Evolutionary conservation across 2,888 invertebrate species (phyloP).

Genomic region (Idaea straminata): DNA sequence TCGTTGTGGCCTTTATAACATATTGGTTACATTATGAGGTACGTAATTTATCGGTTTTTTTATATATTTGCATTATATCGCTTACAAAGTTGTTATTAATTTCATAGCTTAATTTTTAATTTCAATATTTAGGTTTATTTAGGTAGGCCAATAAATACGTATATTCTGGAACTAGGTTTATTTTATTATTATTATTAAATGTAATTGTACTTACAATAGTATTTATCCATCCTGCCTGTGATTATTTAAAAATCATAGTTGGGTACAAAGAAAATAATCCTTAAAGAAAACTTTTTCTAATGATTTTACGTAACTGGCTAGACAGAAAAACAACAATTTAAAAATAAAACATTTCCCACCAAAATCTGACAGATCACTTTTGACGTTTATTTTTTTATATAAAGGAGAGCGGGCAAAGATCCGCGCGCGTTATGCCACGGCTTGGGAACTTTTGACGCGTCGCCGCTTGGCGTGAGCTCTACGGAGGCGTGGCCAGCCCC

Average conservation of each 20-base stretch:
- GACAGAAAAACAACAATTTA: not conserved
- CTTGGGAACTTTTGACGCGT: slow-evolving; percentile 74
- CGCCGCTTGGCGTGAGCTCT: slow-evolving; percentile 51
- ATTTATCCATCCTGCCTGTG: not conserved
- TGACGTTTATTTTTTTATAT: slow-evolving; percentile 47
- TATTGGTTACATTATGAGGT: too few relatives aligned
- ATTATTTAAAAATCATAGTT: not conserved
- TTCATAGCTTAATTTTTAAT: too few relatives aligned
- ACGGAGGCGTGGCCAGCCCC: slow-evolving; percentile 70
- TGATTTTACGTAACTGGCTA: not conserved
- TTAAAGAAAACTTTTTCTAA: not conserved
- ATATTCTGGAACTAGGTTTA: too few relatives aligned
- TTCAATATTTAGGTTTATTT: too few relatives aligned
- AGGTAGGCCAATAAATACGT: too few relatives aligned
- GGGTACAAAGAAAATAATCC: not conserved
- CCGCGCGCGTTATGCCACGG: slow-evolving; percentile 62
- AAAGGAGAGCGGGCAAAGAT: slow-evolving; percentile 34
- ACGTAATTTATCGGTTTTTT: too few relatives aligned
- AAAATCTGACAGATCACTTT: slow-evolving; percentile 33
- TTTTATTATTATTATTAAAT: too few relatives aligned
- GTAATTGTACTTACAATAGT: too few relatives aligned
- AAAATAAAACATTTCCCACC: slow-evolving; percentile 23
- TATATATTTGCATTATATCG: too few relatives aligned
- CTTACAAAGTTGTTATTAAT: too few relatives aligned
- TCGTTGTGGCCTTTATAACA: too few relatives aligned